Base-by-base conservation (phyloP, 2,113 vertebrate species). In the Campylomormyrus numenius region DNA sequence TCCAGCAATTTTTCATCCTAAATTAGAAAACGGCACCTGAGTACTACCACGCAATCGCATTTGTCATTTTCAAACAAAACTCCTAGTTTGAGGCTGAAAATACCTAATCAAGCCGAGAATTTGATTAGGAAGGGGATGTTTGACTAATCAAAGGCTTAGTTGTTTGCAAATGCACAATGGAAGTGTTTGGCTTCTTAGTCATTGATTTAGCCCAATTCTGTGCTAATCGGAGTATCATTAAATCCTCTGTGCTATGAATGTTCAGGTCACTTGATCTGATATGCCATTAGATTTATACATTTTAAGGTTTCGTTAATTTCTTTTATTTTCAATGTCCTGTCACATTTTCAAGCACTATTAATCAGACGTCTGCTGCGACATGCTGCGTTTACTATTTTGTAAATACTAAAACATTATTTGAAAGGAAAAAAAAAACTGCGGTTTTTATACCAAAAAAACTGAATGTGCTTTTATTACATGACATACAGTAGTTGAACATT, bases 371-470 rank as follows among this genome's bases (percentile, higher is more conserved):
- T 90, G 91, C 80, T 92, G 89, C 89, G 89, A 91, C 91, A 90
- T 91, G 89, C 89, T 94, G 90, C 92, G 90, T 92, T 92, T 93
- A 94, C 91, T 92, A 90, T 92, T 95, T 94, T 96, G 94, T 95
- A 96, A 95, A 96, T 95, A 95, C 91, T 92, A 88, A 91, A 90
- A 89, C 92, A 91, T 93, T 93, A 94, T 95, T 95, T 93, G 15
- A 93, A 91, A 52, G 90, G 80, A 93, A 93, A 90, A 93, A 52
- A 52, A 91, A 89, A 93, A 90, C 91, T 93, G 91, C 90, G 92
- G 91, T 93, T 95, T 96, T 96, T 95, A 94, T 95, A 95, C 93
- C 93, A 94, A 95, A 91, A 92, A 92, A 92, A 92, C 94, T 95
- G 93, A 95, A 95, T 95, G 94, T 95, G 94, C 92, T 95, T 95